A percentile compares a stretch with the other conserved stretches of the same genome.
phyloP scores from a whole-genome alignment of 2,113 vertebrate species.

The Syngnathus scovelli region DNA sequence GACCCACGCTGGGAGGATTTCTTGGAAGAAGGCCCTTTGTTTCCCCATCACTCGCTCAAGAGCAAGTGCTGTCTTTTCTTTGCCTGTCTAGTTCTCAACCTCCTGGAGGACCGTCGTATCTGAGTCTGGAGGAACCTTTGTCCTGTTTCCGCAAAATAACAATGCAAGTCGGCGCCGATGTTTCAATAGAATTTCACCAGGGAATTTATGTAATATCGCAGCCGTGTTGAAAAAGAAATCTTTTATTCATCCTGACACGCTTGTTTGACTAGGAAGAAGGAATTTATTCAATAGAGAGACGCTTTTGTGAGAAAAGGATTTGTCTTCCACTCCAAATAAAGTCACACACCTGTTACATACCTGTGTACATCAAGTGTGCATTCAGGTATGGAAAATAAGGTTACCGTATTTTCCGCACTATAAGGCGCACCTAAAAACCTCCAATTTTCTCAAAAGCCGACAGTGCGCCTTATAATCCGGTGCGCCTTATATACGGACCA shows the following conservation, averaged over 20 bases:
- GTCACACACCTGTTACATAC: background rate
- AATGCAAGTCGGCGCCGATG: slow-evolving; percentile 29
- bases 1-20: slow-evolving; percentile 44
- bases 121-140: slow-evolving; percentile 34
- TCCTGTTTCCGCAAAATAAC: slow-evolving; percentile 34
- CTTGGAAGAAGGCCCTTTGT: slow-evolving; percentile 61
- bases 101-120: slow-evolving; percentile 1
- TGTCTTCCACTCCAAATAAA: background rate
- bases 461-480: too few species aligned
- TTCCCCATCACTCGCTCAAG: slow-evolving; percentile 48
- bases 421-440: too few species aligned
- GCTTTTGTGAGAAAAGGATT: background rate
- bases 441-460: too few species aligned
- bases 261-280: background rate
- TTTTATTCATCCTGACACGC: background rate
- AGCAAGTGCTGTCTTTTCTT: slow-evolving; percentile 16
- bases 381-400: too few species aligned
- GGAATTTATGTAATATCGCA: slow-evolving; percentile 43
- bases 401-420: too few species aligned
- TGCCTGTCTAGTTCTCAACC: background rate
- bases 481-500: too few species aligned
- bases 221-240: background rate
- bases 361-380: too few species aligned
- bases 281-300: background rate
- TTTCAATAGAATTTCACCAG: slow-evolving; percentile 30